A percentile compares a stretch with the other conserved stretches of the same genome.
phyloP scores from a whole-genome alignment of 2,797 vertebrate genomes.

The Merluccius polli region DNA sequence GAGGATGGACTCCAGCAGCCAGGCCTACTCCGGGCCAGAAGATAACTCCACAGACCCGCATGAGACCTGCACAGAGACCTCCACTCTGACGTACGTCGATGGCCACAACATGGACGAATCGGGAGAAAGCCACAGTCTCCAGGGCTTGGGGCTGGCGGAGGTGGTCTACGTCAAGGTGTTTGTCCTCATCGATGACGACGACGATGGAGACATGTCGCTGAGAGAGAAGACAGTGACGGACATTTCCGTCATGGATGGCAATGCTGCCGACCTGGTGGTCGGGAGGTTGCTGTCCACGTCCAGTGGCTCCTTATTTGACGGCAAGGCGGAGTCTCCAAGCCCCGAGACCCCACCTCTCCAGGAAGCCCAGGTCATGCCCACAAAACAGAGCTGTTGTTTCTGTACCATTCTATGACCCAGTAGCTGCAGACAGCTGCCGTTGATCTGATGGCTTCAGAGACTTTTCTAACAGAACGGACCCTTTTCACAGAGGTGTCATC shows the following conservation, averaged over 20 bases:
- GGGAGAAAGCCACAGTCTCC: slow-evolving; percentile 80
- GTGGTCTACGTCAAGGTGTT: slow-evolving; percentile 84
- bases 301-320: slow-evolving; percentile 82
- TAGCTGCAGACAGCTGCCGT: background rate
- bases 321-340: slow-evolving; percentile 62
- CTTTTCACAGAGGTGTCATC: background rate
- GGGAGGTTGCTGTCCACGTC: slow-evolving; percentile 82
- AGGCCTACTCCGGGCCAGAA: slow-evolving; percentile 65
- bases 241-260: slow-evolving; percentile 84
- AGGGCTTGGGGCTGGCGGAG: slow-evolving; percentile 66
- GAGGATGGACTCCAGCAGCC: slow-evolving; percentile 73
- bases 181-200: slow-evolving; percentile 91
- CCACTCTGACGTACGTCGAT: slow-evolving; percentile 86
- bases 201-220: slow-evolving; percentile 90
- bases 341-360: slow-evolving; percentile 30
- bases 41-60: slow-evolving; percentile 69
- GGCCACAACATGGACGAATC: slow-evolving; percentile 82
- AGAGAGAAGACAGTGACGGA: slow-evolving; percentile 93
- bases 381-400: slow-evolving; percentile 56
- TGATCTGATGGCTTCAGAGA: background rate
- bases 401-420: slow-evolving; percentile 64
- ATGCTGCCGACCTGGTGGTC: slow-evolving; percentile 87
- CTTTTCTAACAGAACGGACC: background rate
- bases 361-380: slow-evolving; percentile 5
- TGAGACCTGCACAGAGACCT: slow-evolving; percentile 80